Base-by-base conservation (phyloP, 2,113 vertebrate genomes). In the Trichechus manatus region DNA sequence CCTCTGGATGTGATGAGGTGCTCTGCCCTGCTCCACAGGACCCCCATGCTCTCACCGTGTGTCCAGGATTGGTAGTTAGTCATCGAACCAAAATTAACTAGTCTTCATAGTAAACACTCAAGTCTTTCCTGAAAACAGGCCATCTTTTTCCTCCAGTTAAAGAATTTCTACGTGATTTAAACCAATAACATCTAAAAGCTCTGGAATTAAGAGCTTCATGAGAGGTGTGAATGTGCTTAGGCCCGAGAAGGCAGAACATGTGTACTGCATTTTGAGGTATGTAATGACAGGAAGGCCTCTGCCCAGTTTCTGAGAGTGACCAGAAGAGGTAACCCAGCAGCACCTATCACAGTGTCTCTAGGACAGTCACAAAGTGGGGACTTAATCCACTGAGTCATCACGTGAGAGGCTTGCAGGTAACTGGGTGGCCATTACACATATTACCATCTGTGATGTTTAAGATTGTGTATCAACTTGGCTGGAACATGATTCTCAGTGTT, bases 371-470 rank as follows among this genome's bases (percentile, higher is more conserved):
- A 96, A 94, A 98, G 98, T 98, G 93, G 98, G 98, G 98, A 98
- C 99, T 99, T 98, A 98, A 99, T 99, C 98, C 98, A 97, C 96
- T 96, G 87, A 98, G 98, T 98, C 98, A 98, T 97, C 96, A 96
- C 98, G 91, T 92, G 84, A 83, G 94, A 97, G 97, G 87, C 92
- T 84, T 95, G 97, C 98, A 98, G 98, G 96, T 15, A 96, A 94
- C 90, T n/a, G 96, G 97, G 97, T 95, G 94, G 86, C 94, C 64
- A 47, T 95, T 96, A 95, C 97, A 90, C 97, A 98, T 97, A 98
- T 98, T 98, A 97, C 97, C 96, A 97, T 39, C 39, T 39, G 39
- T 39, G 39, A 39, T 39, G 39, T 2, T 39, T 39, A 39, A 39
- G 39, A 39, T 39, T 39, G 39, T 39, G 39, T 39, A 39, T 39